Base-by-base conservation (phyloP, 2,888 invertebrate genomes). In the Chrysolina oricalcia region DNA sequence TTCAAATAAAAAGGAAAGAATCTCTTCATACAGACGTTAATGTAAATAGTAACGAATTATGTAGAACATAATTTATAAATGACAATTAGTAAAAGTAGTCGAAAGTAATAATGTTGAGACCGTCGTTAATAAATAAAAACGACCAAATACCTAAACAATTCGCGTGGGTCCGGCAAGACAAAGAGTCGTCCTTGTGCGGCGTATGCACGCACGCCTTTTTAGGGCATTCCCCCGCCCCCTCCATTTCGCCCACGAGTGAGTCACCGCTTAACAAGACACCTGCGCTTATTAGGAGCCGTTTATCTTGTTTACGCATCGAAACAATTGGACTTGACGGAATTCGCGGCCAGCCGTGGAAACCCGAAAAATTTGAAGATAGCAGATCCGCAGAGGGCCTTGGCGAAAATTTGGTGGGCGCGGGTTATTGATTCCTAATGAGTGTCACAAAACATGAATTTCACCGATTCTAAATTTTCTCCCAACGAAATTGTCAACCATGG, bases 221-320 rank as follows among this genome's bases (percentile, higher is more conserved):
- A 80, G 81, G 81, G 81, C 80, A 76, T 79, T 78, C 69, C 77
- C 65, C 35, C 66, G 72, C 67, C 59, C 59, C 15, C 27, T 59
- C 59, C 2, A 10, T 15, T 59, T 27, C 27, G 65, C 80, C 81
- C 77, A 81, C 81, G 76, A 77, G 79, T 81, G 81, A 80, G 78
- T 81, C 81, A 80, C 76, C 15, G 19, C 66, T 62, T 50, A 48
- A 35, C 23, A 63, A 62, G 27, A 63, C 73, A 68, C 50, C 50
- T 50, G 40, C 62, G 56, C 66, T 40, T 66, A 66, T 66, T 23
- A 43, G 41, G 62, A 35, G 40, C 46, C 59, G 21, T 48, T 73
- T 68, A 62, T 56, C 65, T 46, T 72, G 65, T 46, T 63, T 59
- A 27, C 46, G 59, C 69, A 53, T 53, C 53, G 23, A 56, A 41